These are phyloP conservation scores for Chlorodrepanis virens DNA, from an alignment of 2,113 vertebrate genomes.

Conservation along the genomic window DNA sequence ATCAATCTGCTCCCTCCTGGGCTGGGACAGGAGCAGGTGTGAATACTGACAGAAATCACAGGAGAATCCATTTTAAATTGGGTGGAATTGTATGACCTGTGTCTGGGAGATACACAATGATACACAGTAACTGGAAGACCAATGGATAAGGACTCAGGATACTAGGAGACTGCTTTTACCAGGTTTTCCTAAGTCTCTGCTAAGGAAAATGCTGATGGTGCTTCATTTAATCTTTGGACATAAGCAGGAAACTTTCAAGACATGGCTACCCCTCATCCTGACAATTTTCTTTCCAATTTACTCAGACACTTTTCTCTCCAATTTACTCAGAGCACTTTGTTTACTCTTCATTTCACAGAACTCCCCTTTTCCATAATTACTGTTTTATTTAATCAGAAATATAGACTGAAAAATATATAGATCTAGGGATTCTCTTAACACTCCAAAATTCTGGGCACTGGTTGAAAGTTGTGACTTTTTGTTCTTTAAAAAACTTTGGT, in stretches of 20 bases:
- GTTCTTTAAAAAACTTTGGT: background rate
- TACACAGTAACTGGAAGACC: background rate
- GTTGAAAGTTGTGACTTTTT: background rate
- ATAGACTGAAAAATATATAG: background rate
- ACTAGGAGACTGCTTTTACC: background rate
- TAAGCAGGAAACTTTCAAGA: background rate
- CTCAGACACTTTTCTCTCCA: background rate
- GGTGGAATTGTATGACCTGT: background rate
- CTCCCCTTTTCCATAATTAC: accelerated
- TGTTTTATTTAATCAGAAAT: background rate
- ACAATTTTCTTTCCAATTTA: background rate
- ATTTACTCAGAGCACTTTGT: background rate
- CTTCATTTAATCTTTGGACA: background rate
- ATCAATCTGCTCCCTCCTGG: background rate
- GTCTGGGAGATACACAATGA: background rate
- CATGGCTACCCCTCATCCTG: background rate
- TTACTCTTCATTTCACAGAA: background rate
- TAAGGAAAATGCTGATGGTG: background rate
- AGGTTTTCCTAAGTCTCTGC: background rate
- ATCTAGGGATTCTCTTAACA: background rate
- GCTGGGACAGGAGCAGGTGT: background rate
- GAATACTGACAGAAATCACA: background rate
- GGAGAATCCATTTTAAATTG: background rate
- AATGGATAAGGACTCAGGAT: background rate
- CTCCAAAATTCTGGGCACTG: background rate